These are phyloP conservation scores for Zapornia atra DNA, from an alignment of 2,113 vertebrate genomes.

Conservation along the genomic window DNA sequence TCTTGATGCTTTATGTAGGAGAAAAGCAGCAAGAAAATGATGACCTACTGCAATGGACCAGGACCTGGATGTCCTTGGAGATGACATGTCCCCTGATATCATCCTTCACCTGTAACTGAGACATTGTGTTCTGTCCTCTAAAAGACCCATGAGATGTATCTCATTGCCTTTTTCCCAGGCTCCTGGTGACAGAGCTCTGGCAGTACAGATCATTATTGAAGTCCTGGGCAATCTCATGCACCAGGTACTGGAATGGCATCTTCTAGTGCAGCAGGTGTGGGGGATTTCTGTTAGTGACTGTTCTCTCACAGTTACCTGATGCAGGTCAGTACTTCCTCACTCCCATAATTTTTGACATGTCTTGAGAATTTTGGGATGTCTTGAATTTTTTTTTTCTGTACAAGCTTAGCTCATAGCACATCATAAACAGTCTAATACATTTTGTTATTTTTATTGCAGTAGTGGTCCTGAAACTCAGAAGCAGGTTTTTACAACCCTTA, in stretches of 20 bases:
- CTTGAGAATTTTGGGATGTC: background rate
- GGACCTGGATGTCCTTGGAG: background rate
- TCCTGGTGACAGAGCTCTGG: background rate
- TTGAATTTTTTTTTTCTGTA: background rate
- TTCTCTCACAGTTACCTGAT: background rate
- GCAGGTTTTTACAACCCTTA: background rate
- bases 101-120: background rate
- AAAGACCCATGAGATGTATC: background rate
- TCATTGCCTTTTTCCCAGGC: background rate
- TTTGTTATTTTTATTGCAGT: background rate
- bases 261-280: background rate
- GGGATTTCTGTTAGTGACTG: background rate
- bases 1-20: background rate
- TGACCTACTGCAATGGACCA: background rate
- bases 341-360: background rate
- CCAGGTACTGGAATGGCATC: background rate
- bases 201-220: fast-evolving
- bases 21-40: background rate
- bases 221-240: background rate
- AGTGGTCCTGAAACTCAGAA: background rate
- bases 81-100: background rate
- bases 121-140: fast-evolving
- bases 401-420: background rate
- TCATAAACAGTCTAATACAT: background rate
- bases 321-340: background rate